Conservation (phyloP, 2,797 vertebrate species). For the Coracias cyanogaster region DNA sequence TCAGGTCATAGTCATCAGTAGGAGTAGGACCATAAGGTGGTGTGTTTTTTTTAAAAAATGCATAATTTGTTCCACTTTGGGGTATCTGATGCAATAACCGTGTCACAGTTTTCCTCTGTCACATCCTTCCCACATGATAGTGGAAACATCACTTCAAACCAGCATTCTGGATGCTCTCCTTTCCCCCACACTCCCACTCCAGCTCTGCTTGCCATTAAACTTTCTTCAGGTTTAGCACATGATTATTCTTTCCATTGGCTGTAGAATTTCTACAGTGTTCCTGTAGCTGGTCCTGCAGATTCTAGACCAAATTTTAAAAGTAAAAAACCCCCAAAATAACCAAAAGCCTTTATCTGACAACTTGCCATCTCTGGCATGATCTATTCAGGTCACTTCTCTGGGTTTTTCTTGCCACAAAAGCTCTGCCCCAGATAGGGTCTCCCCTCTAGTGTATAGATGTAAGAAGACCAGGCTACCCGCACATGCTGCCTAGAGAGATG, state of each 20-base stretch:
- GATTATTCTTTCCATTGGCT: slow-evolving; percentile 41
- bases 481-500: background rate
- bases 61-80: slow-evolving; percentile 40
- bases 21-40: background rate
- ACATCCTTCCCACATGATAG: slow-evolving; percentile 50
- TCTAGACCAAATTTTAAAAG: background rate
- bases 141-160: slow-evolving; percentile 44
- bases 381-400: background rate
- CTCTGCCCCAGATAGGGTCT: background rate
- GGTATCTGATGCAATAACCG: slow-evolving; percentile 34
- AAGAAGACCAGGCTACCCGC: background rate
- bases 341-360: background rate
- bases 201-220: slow-evolving; percentile 27
- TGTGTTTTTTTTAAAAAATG: background rate
- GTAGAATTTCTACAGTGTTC: slow-evolving; percentile 17
- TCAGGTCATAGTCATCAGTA: background rate
- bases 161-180: slow-evolving; percentile 43
- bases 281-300: background rate
- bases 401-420: background rate
- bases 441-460: background rate
- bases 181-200: slow-evolving; percentile 63
- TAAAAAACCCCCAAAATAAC: background rate
- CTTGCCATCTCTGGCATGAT: background rate
- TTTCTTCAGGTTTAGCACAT: slow-evolving; percentile 35
- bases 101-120: slow-evolving; percentile 40